Evolutionary conservation across 2,888 invertebrate genomes (phyloP), one percentile per base, ranked within the genome.

Genomic region (Meteorus cinctellus): DNA sequence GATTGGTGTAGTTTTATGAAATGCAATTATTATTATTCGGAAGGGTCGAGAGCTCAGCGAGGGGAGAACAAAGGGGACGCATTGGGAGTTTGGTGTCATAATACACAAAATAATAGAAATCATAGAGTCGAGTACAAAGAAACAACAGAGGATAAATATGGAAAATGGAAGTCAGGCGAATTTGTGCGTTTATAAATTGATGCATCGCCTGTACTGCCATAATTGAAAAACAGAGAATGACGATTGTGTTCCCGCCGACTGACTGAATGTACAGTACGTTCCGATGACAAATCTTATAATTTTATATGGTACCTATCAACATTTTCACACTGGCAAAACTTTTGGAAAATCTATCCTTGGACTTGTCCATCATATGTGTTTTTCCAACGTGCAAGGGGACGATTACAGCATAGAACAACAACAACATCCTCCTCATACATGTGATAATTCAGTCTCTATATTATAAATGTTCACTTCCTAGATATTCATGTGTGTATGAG

Each of bases 221-320:
- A 29, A 48, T 67, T 48, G 27, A 14, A 27, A 6, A 12, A 41
- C 12, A 27, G 6, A 29, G 8, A 68, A 29, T 48, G 24, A 31
- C n/a, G 68, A n/a, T 8, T 10, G 16, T 51, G 51, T 41, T 68
- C 27, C 48, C 12, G 45, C 27, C 14, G n/a, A 27, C 36, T 14
- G 67, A 45, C 14, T 41, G 14, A 41, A 67, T 67, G 34, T 34
- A n/a, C n/a, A 19, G 14, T 67, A 14, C 45, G 67, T 45, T 45
- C 24, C 45, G 4, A 45, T 45, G 67, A 67, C 67, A 67, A 67
- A 67, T 45, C 3, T 67, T 67, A 29, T 45, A 48, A 67, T 45
- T 16, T 27, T 27, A 45, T 41, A 4, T 34, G 34, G 34, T 34
- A 8, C 8, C 24, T 24, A 24, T 24, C 24, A 24, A 24, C 24